phyloP scores from a whole-genome alignment of 2,888 invertebrate genomes.

The Pedicia rivosa region DNA sequence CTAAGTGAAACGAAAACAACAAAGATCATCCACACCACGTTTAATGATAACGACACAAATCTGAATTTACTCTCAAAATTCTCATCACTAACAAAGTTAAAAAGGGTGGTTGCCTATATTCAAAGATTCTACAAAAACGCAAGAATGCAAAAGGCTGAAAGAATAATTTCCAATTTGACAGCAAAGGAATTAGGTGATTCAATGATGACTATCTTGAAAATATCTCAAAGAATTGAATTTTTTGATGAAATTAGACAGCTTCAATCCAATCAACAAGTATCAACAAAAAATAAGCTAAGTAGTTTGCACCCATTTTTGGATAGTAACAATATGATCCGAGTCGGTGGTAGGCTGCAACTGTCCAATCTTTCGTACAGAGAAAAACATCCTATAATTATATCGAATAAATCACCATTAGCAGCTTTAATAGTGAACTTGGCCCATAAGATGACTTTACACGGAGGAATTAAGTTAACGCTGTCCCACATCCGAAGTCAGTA shows the following conservation, averaged over 20 bases:
- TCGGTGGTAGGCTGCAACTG: conserved; percentile 2
- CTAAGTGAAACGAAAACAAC: no score
- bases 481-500: no score
- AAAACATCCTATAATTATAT: no score
- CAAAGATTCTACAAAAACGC: not conserved
- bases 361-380: not conserved
- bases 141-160: not conserved
- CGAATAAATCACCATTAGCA: no score
- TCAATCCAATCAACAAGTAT: not conserved
- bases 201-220: not conserved
- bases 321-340: not conserved
- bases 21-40: no score
- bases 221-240: not conserved
- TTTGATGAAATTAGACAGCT: not conserved
- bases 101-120: not conserved
- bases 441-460: no score
- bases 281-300: not conserved
- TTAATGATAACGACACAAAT: no score
- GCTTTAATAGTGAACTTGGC: no score
- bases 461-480: no score
- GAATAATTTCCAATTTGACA: not conserved
- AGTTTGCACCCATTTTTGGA: not conserved
- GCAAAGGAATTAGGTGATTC: not conserved
- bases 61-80: not conserved
- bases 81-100: not conserved